Evolutionary conservation across 2,113 vertebrate species (phyloP).

Genomic region (Chamaetylas fuelleborni): DNA sequence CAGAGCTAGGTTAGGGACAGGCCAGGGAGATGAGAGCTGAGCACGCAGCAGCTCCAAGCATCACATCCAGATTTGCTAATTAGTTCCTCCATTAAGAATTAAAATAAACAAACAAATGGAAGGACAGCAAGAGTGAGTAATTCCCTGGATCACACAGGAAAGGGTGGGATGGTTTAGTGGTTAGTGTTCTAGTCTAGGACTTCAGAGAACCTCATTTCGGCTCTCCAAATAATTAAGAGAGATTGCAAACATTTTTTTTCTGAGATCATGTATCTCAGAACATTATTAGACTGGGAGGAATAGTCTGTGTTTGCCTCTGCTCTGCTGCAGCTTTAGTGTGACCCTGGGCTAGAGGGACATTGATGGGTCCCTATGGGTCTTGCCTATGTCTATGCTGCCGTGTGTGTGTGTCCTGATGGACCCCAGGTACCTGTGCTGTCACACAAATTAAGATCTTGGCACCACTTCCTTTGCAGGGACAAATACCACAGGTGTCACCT

Average conservation of each 20-base stretch:
- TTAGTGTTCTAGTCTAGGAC: background rate
- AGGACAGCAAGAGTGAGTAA: constrained; percentile 35
- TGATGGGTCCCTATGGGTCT: rapidly evolving
- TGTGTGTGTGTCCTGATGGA: background rate
- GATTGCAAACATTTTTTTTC: background rate
- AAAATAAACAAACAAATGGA: constrained; percentile 48
- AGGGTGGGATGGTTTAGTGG: constrained; percentile 29
- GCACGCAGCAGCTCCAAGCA: background rate
- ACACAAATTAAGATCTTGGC: background rate
- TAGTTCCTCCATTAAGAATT: constrained; percentile 25
- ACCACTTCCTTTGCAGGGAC: background rate
- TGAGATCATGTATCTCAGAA: background rate
- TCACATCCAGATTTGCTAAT: background rate
- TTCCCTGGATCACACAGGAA: constrained; percentile 44
- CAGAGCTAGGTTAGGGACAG: background rate
- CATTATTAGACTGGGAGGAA: background rate
- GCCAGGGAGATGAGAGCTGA: background rate
- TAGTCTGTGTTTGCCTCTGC: background rate
- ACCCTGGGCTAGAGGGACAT: background rate
- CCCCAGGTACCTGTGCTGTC: background rate
- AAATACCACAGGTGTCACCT: rapidly evolving
- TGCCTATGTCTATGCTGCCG: rapidly evolving
- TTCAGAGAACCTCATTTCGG: constrained; percentile 32
- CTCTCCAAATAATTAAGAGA: constrained; percentile 2
- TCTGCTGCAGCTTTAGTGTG: background rate